Base-by-base conservation (phyloP, 1,140 invertebrate genomes). In the Drosophila funebris region DNA sequence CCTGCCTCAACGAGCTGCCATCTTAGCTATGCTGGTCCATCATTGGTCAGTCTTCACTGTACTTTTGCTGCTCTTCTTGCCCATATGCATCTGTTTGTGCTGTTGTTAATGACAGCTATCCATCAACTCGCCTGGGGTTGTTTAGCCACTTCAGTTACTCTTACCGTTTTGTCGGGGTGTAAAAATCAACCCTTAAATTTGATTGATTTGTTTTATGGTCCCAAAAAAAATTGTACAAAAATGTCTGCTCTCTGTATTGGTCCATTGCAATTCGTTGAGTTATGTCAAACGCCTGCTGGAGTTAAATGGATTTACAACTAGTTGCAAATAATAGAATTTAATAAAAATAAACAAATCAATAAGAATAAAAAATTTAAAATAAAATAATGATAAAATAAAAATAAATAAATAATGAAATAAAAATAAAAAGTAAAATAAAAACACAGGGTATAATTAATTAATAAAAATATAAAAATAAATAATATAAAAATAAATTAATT, bases 81-180 rank as follows among this genome's bases (percentile, higher is more conserved):
- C 41, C n/a, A 20, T 20, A 13, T 66, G 9, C 29, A 31, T 69
- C 39, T 48, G 29, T 69, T 29, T 48, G 29, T 46, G 4, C 36
- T 36, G 9, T 1, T 20, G 29, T 8, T 43, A 20, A 56, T 78
- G 81, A 85, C 77, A 82, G 73, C 81, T 75, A 85, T 87, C 82
- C 73, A 85, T 85, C 81, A 85, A 63, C 13, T 44, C 27, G 3
- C 11, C n/a, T 14, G 16, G 80, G 80, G 80, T 84, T 62, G 80
- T 84, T 39, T 56, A 22, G 22, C 13, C 11, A 57, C 13, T 24
- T 2, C 20, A 27, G 16, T 16, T 27, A 33, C 18, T 37, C 18
- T 20, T 1, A 60, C 29, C 6, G 3, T 22, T 7, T 22, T n/a
- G 6, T 36, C 16, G 33, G 52, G 37, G 16, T 62, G 54, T 7